phyloP scores from a whole-genome alignment of 2,797 vertebrate genomes.

The Notamacropus eugenii region DNA sequence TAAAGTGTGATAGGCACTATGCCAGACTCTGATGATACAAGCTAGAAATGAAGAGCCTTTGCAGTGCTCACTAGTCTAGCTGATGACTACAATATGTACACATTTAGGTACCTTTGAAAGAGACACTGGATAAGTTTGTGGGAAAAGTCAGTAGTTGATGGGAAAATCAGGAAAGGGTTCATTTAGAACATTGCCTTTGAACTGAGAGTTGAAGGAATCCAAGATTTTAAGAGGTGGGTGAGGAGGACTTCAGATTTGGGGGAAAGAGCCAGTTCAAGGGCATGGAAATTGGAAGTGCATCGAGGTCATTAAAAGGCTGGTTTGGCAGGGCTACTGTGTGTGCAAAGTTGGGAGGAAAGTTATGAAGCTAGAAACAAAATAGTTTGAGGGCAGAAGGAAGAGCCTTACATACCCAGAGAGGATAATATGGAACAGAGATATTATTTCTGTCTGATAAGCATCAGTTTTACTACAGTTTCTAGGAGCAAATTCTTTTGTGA shows the following conservation, averaged over 20 bases:
- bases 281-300: neutral
- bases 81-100: too few species aligned
- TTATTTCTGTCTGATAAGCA: slow-evolving; percentile 40
- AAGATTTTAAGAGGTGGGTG: neutral
- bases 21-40: neutral
- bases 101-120: neutral
- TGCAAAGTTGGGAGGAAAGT: neutral
- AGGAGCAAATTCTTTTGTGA: neutral
- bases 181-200: neutral
- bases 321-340: neutral
- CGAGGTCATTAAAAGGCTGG: neutral
- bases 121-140: neutral
- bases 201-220: neutral
- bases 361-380: neutral
- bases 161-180: neutral
- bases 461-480: neutral
- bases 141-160: neutral
- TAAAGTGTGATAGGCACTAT: neutral
- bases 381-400: neutral
- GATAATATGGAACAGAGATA: neutral
- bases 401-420: neutral
- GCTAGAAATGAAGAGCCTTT: neutral
- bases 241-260: neutral
- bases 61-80: neutral
- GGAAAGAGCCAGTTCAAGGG: neutral